A percentile compares a stretch with the other conserved stretches of the same genome.
phyloP scores from a whole-genome alignment of 1,140 invertebrate genomes.

The Forficula auricularia region DNA sequence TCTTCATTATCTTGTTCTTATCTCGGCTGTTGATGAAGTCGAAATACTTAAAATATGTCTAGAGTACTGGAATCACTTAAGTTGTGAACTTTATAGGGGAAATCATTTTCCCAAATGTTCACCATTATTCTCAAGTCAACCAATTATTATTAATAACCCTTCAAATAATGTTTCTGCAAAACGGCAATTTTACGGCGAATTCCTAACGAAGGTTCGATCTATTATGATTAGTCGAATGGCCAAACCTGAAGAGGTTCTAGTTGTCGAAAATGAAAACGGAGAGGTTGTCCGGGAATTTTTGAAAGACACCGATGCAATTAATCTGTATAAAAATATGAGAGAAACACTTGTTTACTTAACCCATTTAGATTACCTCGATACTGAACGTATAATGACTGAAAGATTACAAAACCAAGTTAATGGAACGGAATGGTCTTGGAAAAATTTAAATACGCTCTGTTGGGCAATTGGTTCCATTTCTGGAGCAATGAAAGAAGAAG shows the following conservation, averaged over 20 bases:
- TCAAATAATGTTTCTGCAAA: conserved; percentile 20
- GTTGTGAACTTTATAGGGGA: conserved; percentile 78
- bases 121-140: neutral
- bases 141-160: neutral
- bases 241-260: conserved; percentile 96
- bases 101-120: conserved; percentile 31
- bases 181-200: conserved; percentile 53
- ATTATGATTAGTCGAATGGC: conserved; percentile 99
- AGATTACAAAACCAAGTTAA: conserved; percentile 98
- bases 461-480: conserved; percentile 99
- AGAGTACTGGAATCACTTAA: conserved; percentile 94
- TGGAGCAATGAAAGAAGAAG: conserved; percentile 96
- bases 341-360: conserved; percentile 97
- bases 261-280: conserved; percentile 99
- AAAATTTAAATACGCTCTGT: conserved; percentile 97
- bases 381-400: conserved; percentile 96
- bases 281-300: conserved; percentile 98
- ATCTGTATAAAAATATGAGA: conserved; percentile 98
- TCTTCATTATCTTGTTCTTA: conserved; percentile 82
- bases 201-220: conserved; percentile 82
- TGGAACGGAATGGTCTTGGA: conserved; percentile 98
- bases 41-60: conserved; percentile 99
- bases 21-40: conserved; percentile 96
- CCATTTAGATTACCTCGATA: conserved; percentile 94
- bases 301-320: conserved; percentile 99